phyloP scores from a whole-genome alignment of 2,888 invertebrate genomes.

The Andrena bucephala region DNA sequence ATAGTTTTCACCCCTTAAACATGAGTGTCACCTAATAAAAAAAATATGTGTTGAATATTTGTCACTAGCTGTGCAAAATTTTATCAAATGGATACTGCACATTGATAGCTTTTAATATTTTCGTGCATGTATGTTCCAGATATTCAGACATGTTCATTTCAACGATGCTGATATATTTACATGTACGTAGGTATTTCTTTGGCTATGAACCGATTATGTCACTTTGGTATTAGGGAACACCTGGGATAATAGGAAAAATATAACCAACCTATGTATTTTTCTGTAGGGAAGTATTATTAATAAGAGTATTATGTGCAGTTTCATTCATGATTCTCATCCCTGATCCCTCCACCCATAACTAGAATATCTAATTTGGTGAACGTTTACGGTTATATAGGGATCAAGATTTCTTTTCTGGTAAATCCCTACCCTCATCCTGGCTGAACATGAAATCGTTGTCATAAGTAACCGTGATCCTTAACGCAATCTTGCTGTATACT shows the following conservation, averaged over 20 bases:
- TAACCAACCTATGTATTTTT: background rate
- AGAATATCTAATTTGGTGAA: constrained; percentile 4
- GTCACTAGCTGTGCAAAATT: no score
- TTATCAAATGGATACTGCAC: no score
- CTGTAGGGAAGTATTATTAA: background rate
- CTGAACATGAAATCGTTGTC: background rate
- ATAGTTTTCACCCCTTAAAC: no score
- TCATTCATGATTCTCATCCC: background rate
- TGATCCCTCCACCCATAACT: constrained; percentile 3
- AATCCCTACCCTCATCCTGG: constrained; percentile 5
- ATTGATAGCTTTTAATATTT: no score
- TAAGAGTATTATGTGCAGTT: background rate
- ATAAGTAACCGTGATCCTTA: background rate
- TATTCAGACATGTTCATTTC: no score
- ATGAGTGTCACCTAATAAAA: no score
- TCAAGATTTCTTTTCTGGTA: background rate
- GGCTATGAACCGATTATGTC: no score
- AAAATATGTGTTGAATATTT: no score
- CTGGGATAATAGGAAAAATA: background rate
- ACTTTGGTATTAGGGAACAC: background rate
- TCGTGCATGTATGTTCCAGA: no score
- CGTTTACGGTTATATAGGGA: constrained; percentile 3
- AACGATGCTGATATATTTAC: no score
- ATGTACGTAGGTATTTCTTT: no score
- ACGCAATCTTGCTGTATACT: background rate